Percentiles rank a stretch among this genome's conserved stretches.
phyloP scores from a whole-genome alignment of 1,140 invertebrate genomes.

The Drosophila nebulosa region DNA sequence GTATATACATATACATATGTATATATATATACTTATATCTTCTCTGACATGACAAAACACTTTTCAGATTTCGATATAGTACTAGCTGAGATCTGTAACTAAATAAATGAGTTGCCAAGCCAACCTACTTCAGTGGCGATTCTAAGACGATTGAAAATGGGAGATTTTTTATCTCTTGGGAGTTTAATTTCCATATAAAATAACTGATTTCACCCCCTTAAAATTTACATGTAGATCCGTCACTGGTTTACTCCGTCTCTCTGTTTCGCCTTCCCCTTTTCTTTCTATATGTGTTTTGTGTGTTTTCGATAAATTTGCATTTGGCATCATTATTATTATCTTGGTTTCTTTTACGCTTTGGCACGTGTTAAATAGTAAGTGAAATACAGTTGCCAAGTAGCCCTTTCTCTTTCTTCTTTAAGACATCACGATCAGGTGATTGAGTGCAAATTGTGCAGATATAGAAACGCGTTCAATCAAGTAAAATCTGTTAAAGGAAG shows the following conservation, averaged over 20 bases:
- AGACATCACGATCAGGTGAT: constrained; percentile 47
- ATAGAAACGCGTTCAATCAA: constrained; percentile 64
- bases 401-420: constrained; percentile 26
- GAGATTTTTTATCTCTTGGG: no score
- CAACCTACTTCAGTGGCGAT: no score
- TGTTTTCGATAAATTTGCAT: not conserved
- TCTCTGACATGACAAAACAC: not conserved
- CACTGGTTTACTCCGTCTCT: not conserved
- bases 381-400: constrained; percentile 37
- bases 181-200: no score
- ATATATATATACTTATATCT: not conserved
- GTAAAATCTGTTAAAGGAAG: no score
- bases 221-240: no score
- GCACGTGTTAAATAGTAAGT: not conserved
- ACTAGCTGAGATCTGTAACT: not conserved
- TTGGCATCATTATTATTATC: not conserved
- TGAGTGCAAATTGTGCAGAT: constrained; percentile 28
- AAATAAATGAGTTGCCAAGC: not conserved
- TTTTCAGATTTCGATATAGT: not conserved
- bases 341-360: not conserved
- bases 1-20: not conserved
- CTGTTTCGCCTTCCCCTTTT: not conserved
- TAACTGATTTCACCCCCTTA: no score
- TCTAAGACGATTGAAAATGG: no score
- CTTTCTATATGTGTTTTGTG: no score